phyloP scores from a whole-genome alignment of 2,888 invertebrate species.

The Lomographa bimaculata region DNA sequence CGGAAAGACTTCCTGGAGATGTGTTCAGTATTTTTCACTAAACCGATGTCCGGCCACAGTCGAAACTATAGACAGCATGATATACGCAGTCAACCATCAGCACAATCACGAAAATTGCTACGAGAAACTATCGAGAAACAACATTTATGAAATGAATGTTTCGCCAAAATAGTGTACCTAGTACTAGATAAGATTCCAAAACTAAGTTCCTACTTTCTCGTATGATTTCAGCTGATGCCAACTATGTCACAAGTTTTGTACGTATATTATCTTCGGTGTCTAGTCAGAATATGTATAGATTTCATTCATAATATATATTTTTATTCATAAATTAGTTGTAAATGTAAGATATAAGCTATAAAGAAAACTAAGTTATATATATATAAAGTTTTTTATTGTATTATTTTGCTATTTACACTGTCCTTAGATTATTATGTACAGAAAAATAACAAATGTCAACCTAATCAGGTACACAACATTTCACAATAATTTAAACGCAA shows the following conservation, averaged over 20 bases:
- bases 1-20: constrained; percentile 79
- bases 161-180: constrained; percentile 59
- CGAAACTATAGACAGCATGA: constrained; percentile 77
- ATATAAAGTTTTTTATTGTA: constrained; percentile 29
- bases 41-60: constrained; percentile 79
- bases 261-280: constrained; percentile 48
- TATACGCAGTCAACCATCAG: constrained; percentile 75
- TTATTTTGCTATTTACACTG: too few relatives aligned
- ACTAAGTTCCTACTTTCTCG: constrained; percentile 30
- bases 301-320: constrained; percentile 41
- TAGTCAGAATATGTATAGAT: constrained; percentile 61
- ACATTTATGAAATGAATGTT: constrained; percentile 76
- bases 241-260: constrained; percentile 42
- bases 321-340: constrained; percentile 23
- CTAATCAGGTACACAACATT: too few relatives aligned
- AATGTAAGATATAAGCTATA: constrained; percentile 19
- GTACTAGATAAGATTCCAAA: constrained; percentile 37
- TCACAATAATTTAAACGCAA: too few relatives aligned
- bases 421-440: too few relatives aligned
- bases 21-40: constrained; percentile 80
- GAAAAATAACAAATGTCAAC: too few relatives aligned
- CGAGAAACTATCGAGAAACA: constrained; percentile 73
- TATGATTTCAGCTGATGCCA: constrained; percentile 27
- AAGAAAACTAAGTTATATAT: constrained; percentile 28
- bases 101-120: constrained; percentile 79